phyloP scores from a whole-genome alignment of 2,888 invertebrate species.

The Charanyca ferruginea region DNA sequence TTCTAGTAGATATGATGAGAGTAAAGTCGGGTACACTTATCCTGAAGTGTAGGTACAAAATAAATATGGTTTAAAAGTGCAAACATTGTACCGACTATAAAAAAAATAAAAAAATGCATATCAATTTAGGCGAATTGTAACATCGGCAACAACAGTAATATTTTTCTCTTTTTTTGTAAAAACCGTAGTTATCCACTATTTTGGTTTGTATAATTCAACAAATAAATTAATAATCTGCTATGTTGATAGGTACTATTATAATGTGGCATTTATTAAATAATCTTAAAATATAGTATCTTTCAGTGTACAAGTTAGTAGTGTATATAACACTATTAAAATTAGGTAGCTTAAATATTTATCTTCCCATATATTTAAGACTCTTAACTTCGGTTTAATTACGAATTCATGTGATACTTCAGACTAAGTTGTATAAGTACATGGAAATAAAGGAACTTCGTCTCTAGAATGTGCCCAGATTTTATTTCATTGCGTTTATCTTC shows the following conservation, averaged over 20 bases:
- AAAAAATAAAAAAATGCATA: constrained; percentile 62
- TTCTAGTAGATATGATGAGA: constrained; percentile 55
- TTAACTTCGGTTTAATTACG: constrained; percentile 76
- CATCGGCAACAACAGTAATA: constrained; percentile 34
- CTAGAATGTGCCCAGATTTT: constrained; percentile 59
- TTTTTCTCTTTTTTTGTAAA: constrained; percentile 38
- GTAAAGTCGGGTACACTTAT: constrained; percentile 47
- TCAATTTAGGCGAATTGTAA: constrained; percentile 56
- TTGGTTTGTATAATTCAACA: constrained; percentile 53
- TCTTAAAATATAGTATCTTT: constrained; percentile 72
- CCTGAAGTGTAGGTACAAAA: constrained; percentile 47
- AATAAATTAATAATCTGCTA: constrained; percentile 66
- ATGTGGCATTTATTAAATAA: constrained; percentile 80
- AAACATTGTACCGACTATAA: constrained; percentile 57
- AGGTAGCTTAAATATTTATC: constrained; percentile 81
- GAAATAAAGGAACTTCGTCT: constrained; percentile 83
- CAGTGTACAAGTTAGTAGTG: constrained; percentile 76
- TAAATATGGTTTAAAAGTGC: constrained; percentile 29
- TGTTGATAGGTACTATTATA: constrained; percentile 60
- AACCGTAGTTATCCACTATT: constrained; percentile 31
- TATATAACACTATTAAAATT: constrained; percentile 72
- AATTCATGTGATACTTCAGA: constrained; percentile 87
- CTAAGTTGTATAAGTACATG: constrained; percentile 85
- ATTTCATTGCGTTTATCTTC: constrained; percentile 9
- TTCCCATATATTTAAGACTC: constrained; percentile 72